These are phyloP conservation scores for Passer domesticus DNA, from an alignment of 2,113 vertebrate species.

Conservation along the genomic window DNA sequence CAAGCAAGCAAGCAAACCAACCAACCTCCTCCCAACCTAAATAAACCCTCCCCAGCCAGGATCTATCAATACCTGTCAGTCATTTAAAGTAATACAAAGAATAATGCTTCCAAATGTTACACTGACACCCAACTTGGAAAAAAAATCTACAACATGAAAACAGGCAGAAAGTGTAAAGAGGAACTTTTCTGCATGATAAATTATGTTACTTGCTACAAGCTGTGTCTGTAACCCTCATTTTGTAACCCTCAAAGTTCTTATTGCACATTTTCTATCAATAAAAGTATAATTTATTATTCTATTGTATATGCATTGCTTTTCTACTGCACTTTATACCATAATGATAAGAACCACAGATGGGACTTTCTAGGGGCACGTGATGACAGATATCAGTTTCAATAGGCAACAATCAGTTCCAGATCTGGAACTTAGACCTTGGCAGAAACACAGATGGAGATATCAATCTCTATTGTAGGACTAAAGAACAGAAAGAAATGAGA, in stretches of 20 bases:
- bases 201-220: neutral
- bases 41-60: neutral
- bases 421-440: neutral
- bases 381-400: neutral
- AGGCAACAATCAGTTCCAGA: neutral
- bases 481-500: neutral
- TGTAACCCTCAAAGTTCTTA: neutral
- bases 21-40: neutral
- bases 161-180: neutral
- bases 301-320: neutral
- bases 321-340: neutral
- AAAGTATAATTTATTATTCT: neutral
- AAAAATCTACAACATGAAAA: neutral
- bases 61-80: neutral
- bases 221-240: neutral
- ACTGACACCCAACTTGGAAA: neutral
- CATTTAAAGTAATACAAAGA: neutral
- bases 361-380: neutral
- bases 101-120: neutral
- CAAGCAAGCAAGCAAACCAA: neutral
- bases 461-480: neutral
- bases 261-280: neutral
- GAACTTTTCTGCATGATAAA: neutral
- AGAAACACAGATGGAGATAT: neutral
- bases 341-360: neutral